Evolutionary conservation across 2,797 vertebrate species (phyloP), one percentile per base, ranked within the genome.

Genomic region (Thalassophryne amazonica): DNA sequence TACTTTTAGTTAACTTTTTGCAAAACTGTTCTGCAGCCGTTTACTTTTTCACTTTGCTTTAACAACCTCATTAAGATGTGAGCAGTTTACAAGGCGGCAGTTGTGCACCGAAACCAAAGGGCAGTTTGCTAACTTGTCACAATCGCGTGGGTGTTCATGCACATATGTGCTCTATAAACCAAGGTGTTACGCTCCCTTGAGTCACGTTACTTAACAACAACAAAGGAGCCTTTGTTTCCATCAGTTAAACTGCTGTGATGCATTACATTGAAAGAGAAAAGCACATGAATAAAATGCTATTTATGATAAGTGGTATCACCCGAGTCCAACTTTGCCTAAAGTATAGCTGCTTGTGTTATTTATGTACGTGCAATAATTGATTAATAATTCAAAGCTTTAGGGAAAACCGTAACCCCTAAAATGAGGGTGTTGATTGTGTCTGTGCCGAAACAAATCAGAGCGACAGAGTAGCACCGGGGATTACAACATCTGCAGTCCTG

Each of bases 301-400:
- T 59, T 43, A 13, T 41, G 54, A 51, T 19, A 8, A 51, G n/a
- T n/a, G 48, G 31, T 45, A 22, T 50, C 78, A 73, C 72, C 75
- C 75, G 83, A 52, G 67, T 63, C 69, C 65, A 32, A 56, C 51
- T 5, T 41, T 17, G 62, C 60, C 70, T 58, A 70, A 73, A 72
- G 71, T 10, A 2, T 3, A 17, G 53, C 62, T 23, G 45, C 53
- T 40, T 43, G 62, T 71, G 49, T 73, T 82, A 53, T 86, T 80
- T 69, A 50, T 64, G 43, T 66, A 54, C n/a, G 51, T 73, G 69
- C 75, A 87, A 86, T 90, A 87, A 86, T 87, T 83, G 67, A 84
- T 88, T 90, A 86, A 91, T 88, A 87, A 89, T 74, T 81, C 75
- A 80, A 78, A 69, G 79, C 86, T 88, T 87, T 74, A 43, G 76